Conservation (phyloP, 2,113 vertebrate species). For the Pholis gunnellus region DNA sequence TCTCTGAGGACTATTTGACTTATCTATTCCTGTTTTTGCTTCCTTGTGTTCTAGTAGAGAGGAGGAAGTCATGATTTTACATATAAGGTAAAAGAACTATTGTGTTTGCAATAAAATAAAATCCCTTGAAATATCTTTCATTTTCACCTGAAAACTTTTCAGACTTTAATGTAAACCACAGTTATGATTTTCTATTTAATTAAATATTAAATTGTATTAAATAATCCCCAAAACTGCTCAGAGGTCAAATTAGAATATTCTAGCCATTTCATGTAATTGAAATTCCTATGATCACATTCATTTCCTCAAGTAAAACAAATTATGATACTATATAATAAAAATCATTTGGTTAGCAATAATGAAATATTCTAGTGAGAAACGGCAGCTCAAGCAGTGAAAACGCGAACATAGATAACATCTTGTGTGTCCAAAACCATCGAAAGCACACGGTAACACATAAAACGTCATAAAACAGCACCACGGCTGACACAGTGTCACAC, state of each 20-base stretch:
- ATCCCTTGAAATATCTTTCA: background rate
- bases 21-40: background rate
- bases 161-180: background rate
- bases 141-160: background rate
- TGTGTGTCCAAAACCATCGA: background rate
- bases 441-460: no score
- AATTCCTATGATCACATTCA: background rate
- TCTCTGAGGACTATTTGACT: background rate
- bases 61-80: background rate
- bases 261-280: background rate
- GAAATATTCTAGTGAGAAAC: background rate
- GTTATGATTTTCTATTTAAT: background rate
- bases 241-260: background rate
- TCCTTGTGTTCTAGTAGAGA: background rate
- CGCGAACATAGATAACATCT: background rate
- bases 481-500: no score
- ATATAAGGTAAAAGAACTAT: background rate
- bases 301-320: background rate
- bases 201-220: background rate
- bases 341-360: background rate
- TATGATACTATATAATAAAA: background rate
- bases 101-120: background rate
- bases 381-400: background rate
- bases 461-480: no score
- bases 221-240: background rate